Base-by-base conservation (phyloP, 2,797 vertebrate genomes). In the Bradypodion ventrale region DNA sequence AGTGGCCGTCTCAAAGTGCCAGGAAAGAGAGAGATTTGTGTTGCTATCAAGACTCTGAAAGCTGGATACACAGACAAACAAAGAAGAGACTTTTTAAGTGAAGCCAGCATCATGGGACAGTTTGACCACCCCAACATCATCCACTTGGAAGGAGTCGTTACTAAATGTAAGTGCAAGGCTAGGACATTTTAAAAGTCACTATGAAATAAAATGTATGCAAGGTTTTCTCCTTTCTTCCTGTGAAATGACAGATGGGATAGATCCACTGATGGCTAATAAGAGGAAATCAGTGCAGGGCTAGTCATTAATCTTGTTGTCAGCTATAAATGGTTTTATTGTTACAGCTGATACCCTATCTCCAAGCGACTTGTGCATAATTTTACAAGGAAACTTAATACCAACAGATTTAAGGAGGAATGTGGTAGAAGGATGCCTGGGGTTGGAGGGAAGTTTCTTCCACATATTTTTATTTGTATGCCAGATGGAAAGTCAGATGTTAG, bases 121-220 rank as follows among this genome's bases (percentile, higher is more conserved):
- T 99, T 99, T 87, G 98, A 99, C 93, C 98, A 99, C 89, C 98
- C 98, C 1, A 99, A 99, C 91, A 99, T 99, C 93, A 99, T 99
- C 88, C 98, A 98, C 94, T 95, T 99, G 88, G 98, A 99, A 96
- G 98, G 98, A 0, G 98, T 99, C 25, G 98, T 99, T 93, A 99
- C 98, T 77, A 99, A 99, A 97, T 99, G 98, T 99, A 97, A 42
- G 98, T 96, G n/a, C n/a, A n/a, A 78, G 82, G 91, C 89, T 89
- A 86, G 85, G 70, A 85, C 83, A 87, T 78, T 87, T 93, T 93
- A 85, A 78, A 91, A 93, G 80, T 92, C 85, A 79, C 84, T 86
- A 87, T 90, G 94, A 95, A 94, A 95, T 94, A 91, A 95, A 93
- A 92, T 89, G 87, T 90, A 60, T 42, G 35, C 62, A 37, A 27